Evolutionary conservation across 2,888 invertebrate species (phyloP).

Genomic region (Psylliodes chrysocephalus): DNA sequence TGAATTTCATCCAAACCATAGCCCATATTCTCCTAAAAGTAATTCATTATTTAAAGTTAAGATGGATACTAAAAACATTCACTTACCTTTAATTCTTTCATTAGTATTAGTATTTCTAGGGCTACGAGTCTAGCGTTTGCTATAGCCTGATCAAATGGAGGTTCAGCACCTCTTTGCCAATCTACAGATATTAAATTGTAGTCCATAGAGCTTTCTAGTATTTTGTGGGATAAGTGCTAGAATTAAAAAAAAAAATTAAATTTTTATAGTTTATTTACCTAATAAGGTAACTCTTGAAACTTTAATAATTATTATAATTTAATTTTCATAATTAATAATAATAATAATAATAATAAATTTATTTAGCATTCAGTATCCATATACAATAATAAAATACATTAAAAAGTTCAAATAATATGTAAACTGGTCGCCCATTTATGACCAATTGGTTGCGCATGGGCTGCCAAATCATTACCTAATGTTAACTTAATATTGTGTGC

Average conservation of each 20-base stretch:
- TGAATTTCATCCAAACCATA: constrained; percentile 58
- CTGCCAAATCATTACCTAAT: too few species aligned
- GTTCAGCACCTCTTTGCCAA: constrained; percentile 67
- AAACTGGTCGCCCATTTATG: too few species aligned
- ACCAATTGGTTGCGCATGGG: too few species aligned
- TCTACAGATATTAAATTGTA: constrained; percentile 66
- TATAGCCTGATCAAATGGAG: constrained; percentile 68
- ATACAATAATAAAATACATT: too few species aligned
- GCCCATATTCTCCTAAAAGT: constrained; percentile 37
- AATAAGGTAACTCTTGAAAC: neutral
- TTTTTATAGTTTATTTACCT: constrained; percentile 18
- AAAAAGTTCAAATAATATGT: too few species aligned
- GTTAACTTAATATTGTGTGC: too few species aligned
- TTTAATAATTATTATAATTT: too few species aligned
- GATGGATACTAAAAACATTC: too few species aligned
- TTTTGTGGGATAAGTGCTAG: constrained; percentile 47
- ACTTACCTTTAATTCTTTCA: constrained; percentile 61
- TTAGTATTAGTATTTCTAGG: constrained; percentile 63
- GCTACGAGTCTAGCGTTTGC: constrained; percentile 70
- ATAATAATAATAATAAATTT: too few species aligned
- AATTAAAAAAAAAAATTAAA: constrained; percentile 30
- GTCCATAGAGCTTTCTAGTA: constrained; percentile 33
- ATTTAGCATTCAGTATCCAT: too few species aligned
- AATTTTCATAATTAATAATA: too few species aligned
- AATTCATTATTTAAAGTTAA: too few species aligned